A percentile compares a stretch with the other conserved stretches of the same genome.
Evolutionary conservation across 2,888 invertebrate genomes (phyloP).

Genomic region (Eristalis arbustorum): DNA sequence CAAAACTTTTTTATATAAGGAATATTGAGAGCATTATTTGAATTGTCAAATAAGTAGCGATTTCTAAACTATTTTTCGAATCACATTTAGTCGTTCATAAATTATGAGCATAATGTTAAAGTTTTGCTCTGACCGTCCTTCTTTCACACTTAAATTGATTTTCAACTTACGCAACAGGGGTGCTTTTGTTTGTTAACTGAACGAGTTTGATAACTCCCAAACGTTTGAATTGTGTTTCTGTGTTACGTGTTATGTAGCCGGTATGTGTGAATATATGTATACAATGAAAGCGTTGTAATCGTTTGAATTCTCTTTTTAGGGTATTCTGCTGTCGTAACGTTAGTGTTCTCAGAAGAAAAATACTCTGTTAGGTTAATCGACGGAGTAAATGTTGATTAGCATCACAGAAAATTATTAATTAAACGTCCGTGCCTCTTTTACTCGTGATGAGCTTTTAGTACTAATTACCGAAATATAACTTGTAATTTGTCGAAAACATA

Average conservation of each 20-base stretch:
- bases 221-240: slow-evolving; percentile 31
- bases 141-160: slow-evolving; percentile 35
- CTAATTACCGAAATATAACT: not conserved
- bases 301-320: slow-evolving; percentile 21
- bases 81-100: not conserved
- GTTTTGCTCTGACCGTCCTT: not conserved
- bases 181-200: slow-evolving; percentile 25
- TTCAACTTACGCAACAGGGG: slow-evolving; percentile 43
- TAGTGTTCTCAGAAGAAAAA: slow-evolving; percentile 13
- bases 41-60: not conserved
- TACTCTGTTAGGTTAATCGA: slow-evolving; percentile 24
- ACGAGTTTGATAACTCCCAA: slow-evolving; percentile 25
- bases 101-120: not conserved
- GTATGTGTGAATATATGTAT: too few species aligned
- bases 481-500: slow-evolving; percentile 17
- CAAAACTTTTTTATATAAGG: too few species aligned
- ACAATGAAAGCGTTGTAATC: slow-evolving; percentile 32
- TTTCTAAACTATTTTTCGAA: not conserved
- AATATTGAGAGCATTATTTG: too few species aligned
- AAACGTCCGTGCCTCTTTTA: not conserved
- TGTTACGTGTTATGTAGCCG: slow-evolving; percentile 17
- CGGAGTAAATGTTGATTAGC: slow-evolving; percentile 18
- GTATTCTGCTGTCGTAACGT: slow-evolving; percentile 25
- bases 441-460: not conserved
- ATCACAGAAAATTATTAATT: slow-evolving; percentile 25